Evolutionary conservation across 2,113 vertebrate genomes (phyloP).

Genomic region (Ameiurus melas): DNA sequence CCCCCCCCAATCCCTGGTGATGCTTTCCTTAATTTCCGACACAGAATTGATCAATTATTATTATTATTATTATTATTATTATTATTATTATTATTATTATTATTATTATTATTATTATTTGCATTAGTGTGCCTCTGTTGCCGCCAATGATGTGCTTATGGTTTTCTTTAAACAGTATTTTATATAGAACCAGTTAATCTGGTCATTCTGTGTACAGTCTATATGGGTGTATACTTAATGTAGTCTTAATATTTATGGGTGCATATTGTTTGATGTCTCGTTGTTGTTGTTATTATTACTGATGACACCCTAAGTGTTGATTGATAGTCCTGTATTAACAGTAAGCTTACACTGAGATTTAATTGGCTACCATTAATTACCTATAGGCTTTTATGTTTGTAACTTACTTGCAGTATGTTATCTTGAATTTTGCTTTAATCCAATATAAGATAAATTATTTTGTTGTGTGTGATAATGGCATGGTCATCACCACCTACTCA

Average conservation of each 20-base stretch:
- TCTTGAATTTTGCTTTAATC: not conserved
- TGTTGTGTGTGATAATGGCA: not conserved
- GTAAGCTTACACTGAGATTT: not conserved
- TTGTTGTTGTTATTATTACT: not conserved
- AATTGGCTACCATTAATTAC: not conserved
- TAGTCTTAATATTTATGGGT: not conserved
- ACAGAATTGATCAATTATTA: not conserved
- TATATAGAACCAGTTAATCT: not conserved
- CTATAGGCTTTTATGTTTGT: not conserved
- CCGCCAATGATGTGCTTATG: not conserved
- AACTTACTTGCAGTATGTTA: not conserved
- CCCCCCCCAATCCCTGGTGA: not conserved
- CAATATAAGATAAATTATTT: not conserved
- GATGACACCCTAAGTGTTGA: not conserved
- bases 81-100: not conserved
- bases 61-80: not conserved
- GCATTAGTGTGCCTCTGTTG: not conserved
- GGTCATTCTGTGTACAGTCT: not conserved
- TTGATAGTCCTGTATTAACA: not conserved
- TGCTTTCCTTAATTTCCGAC: not conserved
- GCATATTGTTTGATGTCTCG: not conserved
- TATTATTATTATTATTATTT: not conserved
- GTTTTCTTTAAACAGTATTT: not conserved
- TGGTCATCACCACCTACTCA: not conserved
- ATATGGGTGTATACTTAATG: not conserved